phyloP scores from a whole-genome alignment of 2,888 invertebrate species.

The Morpho helenor region DNA sequence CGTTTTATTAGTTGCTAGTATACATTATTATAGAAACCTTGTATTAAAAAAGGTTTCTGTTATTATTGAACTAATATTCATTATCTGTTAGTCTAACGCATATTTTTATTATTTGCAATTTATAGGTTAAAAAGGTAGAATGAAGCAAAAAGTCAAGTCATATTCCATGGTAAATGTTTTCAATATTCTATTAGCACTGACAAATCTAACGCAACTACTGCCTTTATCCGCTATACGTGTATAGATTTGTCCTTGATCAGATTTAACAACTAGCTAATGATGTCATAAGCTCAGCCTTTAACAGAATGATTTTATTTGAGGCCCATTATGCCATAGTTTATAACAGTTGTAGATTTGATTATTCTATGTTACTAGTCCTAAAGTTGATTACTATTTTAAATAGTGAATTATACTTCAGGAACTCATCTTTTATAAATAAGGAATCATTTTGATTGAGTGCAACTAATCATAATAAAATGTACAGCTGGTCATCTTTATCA shows the following conservation, averaged over 20 bases:
- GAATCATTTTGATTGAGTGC: no score
- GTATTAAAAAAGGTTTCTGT: no score
- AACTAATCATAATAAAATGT: no score
- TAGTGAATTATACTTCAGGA: no score
- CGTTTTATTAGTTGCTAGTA: not conserved
- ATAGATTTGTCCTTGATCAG: conserved; percentile 33
- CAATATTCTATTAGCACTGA: not conserved
- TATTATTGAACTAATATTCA: no score
- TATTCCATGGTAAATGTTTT: conserved; percentile 53
- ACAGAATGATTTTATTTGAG: conserved; percentile 12
- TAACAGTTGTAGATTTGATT: not conserved
- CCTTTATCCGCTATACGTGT: conserved; percentile 6
- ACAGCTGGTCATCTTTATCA: no score
- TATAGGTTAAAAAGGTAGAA: conserved; percentile 48
- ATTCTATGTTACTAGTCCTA: not conserved
- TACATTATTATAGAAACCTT: not conserved
- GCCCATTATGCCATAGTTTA: not conserved
- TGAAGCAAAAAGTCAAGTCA: conserved; percentile 59
- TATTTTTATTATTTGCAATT: not conserved
- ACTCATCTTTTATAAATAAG: no score
- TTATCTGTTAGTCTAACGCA: no score
- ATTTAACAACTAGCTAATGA: conserved; percentile 29
- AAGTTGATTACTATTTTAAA: no score
- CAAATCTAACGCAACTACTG: not conserved
- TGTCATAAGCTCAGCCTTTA: conserved; percentile 28